Base-by-base conservation (phyloP, 2,888 invertebrate genomes). In the Heliconius erato region DNA sequence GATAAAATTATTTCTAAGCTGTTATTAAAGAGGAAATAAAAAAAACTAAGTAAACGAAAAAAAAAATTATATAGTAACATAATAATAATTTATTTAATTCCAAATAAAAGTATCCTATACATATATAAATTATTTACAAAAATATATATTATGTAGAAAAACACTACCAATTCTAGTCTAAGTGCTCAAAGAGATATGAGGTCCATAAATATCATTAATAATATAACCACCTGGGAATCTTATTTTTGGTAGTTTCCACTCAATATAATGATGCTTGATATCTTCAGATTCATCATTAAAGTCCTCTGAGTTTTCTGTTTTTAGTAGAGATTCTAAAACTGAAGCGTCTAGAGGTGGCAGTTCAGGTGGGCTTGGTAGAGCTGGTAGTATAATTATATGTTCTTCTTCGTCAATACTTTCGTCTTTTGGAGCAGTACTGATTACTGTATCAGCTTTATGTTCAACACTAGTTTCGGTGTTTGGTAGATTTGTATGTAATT, bases 201-300 rank as follows among this genome's bases (percentile, higher is more conserved):
- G 74, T 28, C 54, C 54, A 32, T 28, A 74, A 23, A 54, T 28
- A 11, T 74, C 74, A 74, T 49, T 32, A 32, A 54, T 32, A 54
- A 49, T 74, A 1, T 54, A 74, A 59, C 54, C 74, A 11, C 74
- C 54, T 32, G 74, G 74, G 74, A 74, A 74, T 74, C 59, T 59
- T 54, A 74, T 74, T 59, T 74, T 54, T 11, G 74, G 74, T 11
- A 59, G 23, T 59, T 74, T 74, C 59, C 54, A 74, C 23, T 32
- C 54, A 23, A 74, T 74, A 74, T 12, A 32, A 32, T 32, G 28
- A 74, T 11, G 59, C 12, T n/a, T 74, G 9, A 16, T n/a, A 7
- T 59, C n/a, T 32, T 59, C 59, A 26, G 74, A 49, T 19, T 23
- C 59, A 23, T 59, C 32, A 23, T 59, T 12, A 32, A n/a, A 2